Conservation (phyloP, 2,888 invertebrate species). For the Lasius platythorax region DNA sequence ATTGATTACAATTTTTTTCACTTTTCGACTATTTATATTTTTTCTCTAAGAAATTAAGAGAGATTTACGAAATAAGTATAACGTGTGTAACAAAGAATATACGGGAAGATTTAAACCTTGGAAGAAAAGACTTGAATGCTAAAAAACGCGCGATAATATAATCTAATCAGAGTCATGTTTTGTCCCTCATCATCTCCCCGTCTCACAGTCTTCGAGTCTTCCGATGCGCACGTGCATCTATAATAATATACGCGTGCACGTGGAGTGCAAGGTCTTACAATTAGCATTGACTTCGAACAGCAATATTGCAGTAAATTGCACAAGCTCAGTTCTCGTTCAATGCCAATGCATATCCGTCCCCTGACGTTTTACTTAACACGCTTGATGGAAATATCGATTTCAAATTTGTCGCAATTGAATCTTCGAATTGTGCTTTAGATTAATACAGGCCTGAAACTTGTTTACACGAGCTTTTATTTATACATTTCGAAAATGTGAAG, state of each 20-base stretch:
- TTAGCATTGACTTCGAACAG: slow-evolving; percentile 72
- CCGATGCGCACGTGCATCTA: slow-evolving; percentile 34
- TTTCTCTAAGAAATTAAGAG: background rate
- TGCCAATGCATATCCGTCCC: slow-evolving; percentile 41
- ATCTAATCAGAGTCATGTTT: slow-evolving; percentile 3
- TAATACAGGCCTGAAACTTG: background rate
- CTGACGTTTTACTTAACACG: slow-evolving; percentile 14
- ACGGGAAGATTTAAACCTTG: background rate
- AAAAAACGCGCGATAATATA: background rate
- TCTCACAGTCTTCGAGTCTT: slow-evolving; percentile 29
- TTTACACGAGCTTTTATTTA: background rate
- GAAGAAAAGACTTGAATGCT: background rate
- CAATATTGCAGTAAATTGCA: slow-evolving; percentile 72
- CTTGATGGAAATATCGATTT: slow-evolving; percentile 11
- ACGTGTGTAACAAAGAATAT: too few species aligned
- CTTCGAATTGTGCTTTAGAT: background rate
- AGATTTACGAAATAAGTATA: slow-evolving; percentile 2
- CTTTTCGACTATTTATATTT: background rate
- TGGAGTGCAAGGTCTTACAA: slow-evolving; percentile 71
- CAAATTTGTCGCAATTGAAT: background rate
- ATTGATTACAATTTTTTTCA: background rate
- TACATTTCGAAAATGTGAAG: background rate
- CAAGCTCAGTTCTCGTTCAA: slow-evolving; percentile 66
- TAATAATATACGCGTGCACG: slow-evolving; percentile 47
- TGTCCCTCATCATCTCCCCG: background rate